Conservation (phyloP, 2,113 vertebrate genomes). For the Promerops cafer region DNA sequence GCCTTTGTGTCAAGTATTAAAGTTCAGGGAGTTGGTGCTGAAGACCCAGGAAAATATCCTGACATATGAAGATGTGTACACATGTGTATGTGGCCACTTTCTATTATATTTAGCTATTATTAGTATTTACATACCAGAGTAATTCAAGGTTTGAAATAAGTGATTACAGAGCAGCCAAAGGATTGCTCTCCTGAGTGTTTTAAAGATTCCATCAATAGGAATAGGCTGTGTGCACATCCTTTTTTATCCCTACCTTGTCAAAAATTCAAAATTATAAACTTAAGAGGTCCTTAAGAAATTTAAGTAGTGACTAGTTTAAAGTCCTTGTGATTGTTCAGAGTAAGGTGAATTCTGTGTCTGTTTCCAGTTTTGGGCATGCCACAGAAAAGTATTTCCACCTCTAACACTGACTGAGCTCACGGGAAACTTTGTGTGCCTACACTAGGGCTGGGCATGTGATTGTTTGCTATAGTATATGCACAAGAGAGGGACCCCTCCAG, state of each 20-base stretch:
- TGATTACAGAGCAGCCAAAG: neutral
- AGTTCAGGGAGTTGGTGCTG: neutral
- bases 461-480: neutral
- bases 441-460: neutral
- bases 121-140: neutral
- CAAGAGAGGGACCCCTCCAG: neutral
- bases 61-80: neutral
- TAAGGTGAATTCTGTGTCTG: neutral
- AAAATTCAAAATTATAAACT: neutral
- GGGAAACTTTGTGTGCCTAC: neutral
- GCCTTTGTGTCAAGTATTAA: neutral
- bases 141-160: constrained; percentile 1
- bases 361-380: neutral
- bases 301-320: neutral
- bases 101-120: neutral
- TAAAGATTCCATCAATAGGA: neutral
- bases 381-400: neutral
- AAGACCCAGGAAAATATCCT: neutral
- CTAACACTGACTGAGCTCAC: neutral
- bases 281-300: neutral
- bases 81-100: neutral
- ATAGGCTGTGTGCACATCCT: neutral
- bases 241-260: neutral
- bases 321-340: neutral
- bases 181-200: neutral